Base-by-base conservation (phyloP, 2,113 vertebrate genomes). In the Aspiorhynchus laticeps region DNA sequence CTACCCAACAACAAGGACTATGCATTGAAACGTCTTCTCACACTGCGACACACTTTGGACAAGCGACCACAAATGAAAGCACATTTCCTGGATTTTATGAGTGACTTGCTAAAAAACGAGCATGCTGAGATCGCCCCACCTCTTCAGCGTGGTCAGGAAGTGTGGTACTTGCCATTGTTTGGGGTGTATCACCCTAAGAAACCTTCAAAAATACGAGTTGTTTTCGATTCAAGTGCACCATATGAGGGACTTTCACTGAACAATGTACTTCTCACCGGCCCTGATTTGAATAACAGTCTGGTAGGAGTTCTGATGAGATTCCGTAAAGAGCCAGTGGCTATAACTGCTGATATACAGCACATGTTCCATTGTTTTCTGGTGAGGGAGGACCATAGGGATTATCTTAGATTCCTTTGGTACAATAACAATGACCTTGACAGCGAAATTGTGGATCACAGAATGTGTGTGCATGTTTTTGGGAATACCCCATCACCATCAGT, bases 91-190 rank as follows among this genome's bases (percentile, higher is more conserved):
- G 43, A 12, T 46, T 10, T 46, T 46, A 46, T 46, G 43, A 19
- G 15, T 7, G 38, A 74, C 33, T 12, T 74, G 24, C 21, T 43
- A 43, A 43, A 41, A n/a, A 75, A n/a, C 12, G 4, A 43, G 24
- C 73, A 75, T 75, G 41, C 73, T 46, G 73, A 46, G 10, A 75
- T 75, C 8, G 73, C 73, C 43, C 73, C 24, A n/a, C 41, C 24
- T 46, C 21, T 75, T 46, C 73, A 46, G 36, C 73, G 15, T 46
- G 41, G 38, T 21, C 71, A 74, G 19, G 71, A 74, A 74, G 36
- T 41, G 3, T 41, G 71, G 71, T 74, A 74, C 71, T 38, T 74
- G 7, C 19, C 71, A 4, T 10, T 41, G 71, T 74, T 41, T 74
- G 61, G 11, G 61, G 61, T 63, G n/a, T 63, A 63, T 12, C 59